Percentiles rank a stretch among this genome's conserved stretches.
phyloP scores from a whole-genome alignment of 2,113 vertebrate genomes.

The Balaeniceps rex region DNA sequence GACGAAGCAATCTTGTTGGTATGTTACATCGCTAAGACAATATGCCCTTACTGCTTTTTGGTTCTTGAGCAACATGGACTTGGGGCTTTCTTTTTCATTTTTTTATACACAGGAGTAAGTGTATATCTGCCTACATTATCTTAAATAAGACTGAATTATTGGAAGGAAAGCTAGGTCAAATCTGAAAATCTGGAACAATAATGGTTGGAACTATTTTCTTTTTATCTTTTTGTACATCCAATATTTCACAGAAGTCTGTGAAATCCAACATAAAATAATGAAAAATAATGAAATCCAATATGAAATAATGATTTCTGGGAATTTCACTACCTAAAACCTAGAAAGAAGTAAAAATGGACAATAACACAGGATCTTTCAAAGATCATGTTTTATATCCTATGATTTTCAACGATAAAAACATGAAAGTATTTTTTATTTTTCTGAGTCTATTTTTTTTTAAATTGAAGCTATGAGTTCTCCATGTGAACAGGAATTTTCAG shows the following conservation, averaged over 20 bases:
- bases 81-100: background rate
- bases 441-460: background rate
- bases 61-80: background rate
- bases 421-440: slow-evolving; percentile 4
- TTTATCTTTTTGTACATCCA: background rate
- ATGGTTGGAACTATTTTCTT: background rate
- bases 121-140: background rate
- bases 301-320: slow-evolving; percentile 26
- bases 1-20: background rate
- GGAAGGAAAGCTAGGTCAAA: background rate
- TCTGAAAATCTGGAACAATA: background rate
- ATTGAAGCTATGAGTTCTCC: background rate
- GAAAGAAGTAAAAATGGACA: background rate
- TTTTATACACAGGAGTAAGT: background rate
- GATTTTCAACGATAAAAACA: slow-evolving; percentile 37
- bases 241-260: background rate
- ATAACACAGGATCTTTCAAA: slow-evolving; percentile 40
- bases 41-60: background rate
- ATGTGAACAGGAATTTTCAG: background rate
- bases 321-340: background rate
- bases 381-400: slow-evolving; percentile 24
- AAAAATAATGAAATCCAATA: no score
- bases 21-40: background rate
- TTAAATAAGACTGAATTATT: background rate
- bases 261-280: background rate